These are phyloP conservation scores for Chloroclysta siterata DNA, from an alignment of 2,888 invertebrate species.

Conservation along the genomic window DNA sequence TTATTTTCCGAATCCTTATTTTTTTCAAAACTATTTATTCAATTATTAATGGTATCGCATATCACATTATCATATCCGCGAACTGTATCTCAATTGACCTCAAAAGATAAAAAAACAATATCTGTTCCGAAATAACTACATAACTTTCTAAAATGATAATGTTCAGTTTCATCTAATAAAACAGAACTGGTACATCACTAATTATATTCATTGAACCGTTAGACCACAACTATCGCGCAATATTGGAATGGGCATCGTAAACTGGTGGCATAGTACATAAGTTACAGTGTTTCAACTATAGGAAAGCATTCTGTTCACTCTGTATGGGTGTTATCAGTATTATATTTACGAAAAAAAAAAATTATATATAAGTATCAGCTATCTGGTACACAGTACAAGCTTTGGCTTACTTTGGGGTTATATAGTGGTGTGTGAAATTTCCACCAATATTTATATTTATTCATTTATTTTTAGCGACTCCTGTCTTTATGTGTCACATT, in stretches of 20 bases:
- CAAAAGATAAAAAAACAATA: conserved; percentile 43
- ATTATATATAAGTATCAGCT: no score
- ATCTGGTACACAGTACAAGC: no score
- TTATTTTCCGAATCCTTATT: not conserved
- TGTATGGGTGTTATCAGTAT: no score
- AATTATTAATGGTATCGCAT: conserved; percentile 8
- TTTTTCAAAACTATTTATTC: not conserved
- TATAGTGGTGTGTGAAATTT: no score
- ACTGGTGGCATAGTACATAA: conserved; percentile 24
- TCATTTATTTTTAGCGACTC: no score
- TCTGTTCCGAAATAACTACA: conserved; percentile 41
- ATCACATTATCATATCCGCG: conserved; percentile 26
- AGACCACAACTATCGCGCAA: conserved; percentile 46
- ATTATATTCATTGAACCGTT: conserved; percentile 56
- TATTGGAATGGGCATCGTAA: conserved; percentile 46
- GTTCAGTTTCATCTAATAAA: conserved; percentile 45
- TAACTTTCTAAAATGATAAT: conserved; percentile 47
- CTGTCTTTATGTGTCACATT: no score
- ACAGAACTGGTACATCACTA: conserved; percentile 58
- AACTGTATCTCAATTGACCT: conserved; percentile 33
- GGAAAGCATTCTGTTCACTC: no score
- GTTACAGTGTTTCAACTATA: conserved; percentile 10
- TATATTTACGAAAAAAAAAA: no score
- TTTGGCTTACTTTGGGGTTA: no score
- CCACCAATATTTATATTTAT: no score